A percentile compares a stretch with the other conserved stretches of the same genome.
These are phyloP conservation scores for Neelides folsomi DNA, from an alignment of 2,888 invertebrate species.

Conservation along the genomic window DNA sequence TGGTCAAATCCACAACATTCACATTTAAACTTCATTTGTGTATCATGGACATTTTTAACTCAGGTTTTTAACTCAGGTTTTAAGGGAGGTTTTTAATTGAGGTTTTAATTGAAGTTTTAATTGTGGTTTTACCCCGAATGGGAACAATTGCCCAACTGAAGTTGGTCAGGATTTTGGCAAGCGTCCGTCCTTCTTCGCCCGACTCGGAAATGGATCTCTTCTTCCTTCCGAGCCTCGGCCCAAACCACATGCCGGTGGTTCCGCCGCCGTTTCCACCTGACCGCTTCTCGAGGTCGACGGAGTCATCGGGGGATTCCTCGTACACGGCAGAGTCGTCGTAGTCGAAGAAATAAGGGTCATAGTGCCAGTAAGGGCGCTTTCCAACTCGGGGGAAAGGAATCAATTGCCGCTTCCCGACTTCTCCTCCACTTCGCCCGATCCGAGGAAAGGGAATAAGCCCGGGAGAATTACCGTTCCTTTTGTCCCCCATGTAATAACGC, in stretches of 20 bases:
- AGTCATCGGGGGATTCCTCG: constrained; percentile 10
- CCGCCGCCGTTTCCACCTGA: constrained; percentile 13
- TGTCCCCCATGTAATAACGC: constrained; percentile 18
- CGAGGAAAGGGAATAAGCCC: constrained; percentile 30
- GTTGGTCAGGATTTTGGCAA: constrained; percentile 30
- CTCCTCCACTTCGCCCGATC: constrained; percentile 23
- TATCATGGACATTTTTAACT: too few relatives aligned
- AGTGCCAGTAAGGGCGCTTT: constrained; percentile 26
- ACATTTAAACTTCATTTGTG: too few relatives aligned
- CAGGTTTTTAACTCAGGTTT: too few relatives aligned
- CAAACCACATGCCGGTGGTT: constrained; percentile 49
- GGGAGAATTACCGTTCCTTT: constrained; percentile 13
- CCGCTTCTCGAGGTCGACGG: constrained; percentile 23
- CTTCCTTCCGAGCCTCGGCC: constrained; percentile 49
- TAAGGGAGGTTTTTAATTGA: too few relatives aligned
- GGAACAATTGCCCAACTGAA: constrained; percentile 32
- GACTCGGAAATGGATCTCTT: constrained; percentile 23
- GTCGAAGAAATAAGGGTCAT: constrained; percentile 22
- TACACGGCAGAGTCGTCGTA: constrained; percentile 18
- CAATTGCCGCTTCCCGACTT: constrained; percentile 29
- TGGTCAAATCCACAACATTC: too few relatives aligned
- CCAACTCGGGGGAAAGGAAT: constrained; percentile 34
- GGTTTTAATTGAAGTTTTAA: too few relatives aligned
- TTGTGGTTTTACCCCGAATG: constrained; percentile 18
- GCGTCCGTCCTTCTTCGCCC: constrained; percentile 19